These are phyloP conservation scores for Drosophila neocordata DNA, from an alignment of 1,140 invertebrate genomes.

Conservation along the genomic window DNA sequence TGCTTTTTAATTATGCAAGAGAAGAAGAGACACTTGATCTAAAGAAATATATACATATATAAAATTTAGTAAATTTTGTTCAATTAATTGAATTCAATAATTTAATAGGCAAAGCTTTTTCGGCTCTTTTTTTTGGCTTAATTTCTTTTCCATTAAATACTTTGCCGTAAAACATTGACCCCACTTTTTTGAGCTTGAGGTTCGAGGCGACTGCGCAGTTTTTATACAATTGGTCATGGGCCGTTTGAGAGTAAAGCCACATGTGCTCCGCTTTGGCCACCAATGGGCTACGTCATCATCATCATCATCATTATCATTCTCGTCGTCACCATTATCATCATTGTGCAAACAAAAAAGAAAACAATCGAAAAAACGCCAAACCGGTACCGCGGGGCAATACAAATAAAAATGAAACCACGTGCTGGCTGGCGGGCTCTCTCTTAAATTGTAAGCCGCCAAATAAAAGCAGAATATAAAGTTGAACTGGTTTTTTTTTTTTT, in stretches of 20 bases:
- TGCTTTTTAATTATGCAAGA: conserved; percentile 72
- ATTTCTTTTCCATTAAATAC: conserved; percentile 9
- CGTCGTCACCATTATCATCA: too few relatives aligned
- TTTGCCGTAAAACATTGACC: conserved; percentile 51
- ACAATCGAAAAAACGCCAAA: conserved; percentile 34
- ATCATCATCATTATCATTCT: too few relatives aligned
- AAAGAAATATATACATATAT: conserved; percentile 34
- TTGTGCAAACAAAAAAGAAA: background rate
- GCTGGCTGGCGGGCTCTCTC: conserved; percentile 30
- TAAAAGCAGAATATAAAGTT: conserved; percentile 37
- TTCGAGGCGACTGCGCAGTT: conserved; percentile 48
- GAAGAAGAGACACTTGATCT: conserved; percentile 23
- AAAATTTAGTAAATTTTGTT: conserved; percentile 28
- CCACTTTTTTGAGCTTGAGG: conserved; percentile 19
- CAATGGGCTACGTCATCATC: conserved; percentile 1
- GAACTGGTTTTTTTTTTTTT: conserved; percentile 59
- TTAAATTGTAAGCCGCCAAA: conserved; percentile 54
- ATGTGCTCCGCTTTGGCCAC: conserved; percentile 7
- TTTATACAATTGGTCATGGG: conserved; percentile 64
- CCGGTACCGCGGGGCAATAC: conserved; percentile 32
- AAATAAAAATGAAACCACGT: conserved; percentile 54
- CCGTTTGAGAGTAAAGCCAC: conserved; percentile 69
- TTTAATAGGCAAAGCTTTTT: conserved; percentile 56
- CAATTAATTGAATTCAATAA: conserved; percentile 65
- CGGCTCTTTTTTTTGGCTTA: conserved; percentile 14